phyloP scores from a whole-genome alignment of 2,797 vertebrate species.

The Acrocephalus scirpaceus region DNA sequence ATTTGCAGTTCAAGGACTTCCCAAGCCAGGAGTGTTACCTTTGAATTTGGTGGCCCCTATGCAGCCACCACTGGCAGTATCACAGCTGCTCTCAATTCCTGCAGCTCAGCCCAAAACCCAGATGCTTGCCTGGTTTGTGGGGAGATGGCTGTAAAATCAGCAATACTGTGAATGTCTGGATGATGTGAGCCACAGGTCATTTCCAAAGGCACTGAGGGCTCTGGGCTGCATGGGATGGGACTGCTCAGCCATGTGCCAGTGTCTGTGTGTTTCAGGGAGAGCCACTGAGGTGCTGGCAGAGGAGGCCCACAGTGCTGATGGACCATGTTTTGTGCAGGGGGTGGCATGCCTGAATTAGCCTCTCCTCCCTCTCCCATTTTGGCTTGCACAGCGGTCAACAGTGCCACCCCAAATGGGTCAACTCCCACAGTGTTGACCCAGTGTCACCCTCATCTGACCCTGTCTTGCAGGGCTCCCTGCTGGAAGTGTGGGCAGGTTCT shows the following conservation, averaged over 20 bases:
- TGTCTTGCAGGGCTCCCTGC: not conserved
- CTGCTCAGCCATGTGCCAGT: not conserved
- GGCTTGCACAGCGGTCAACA: not conserved
- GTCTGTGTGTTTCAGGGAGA: not conserved
- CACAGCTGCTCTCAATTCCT: not conserved
- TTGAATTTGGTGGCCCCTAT: not conserved
- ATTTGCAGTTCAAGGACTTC: not conserved
- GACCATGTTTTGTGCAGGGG: accelerated
- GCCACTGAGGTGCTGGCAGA: not conserved
- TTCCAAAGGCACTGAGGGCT: not conserved
- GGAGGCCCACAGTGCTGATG: not conserved
- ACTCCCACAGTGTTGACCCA: not conserved
- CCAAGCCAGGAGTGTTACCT: not conserved
- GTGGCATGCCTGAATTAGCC: accelerated
- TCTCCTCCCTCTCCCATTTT: not conserved
- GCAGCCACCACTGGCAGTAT: not conserved
- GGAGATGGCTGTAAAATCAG: not conserved
- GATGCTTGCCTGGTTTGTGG: not conserved
- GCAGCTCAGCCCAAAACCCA: not conserved
- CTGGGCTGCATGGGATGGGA: not conserved
- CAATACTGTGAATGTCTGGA: not conserved
- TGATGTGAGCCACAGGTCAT: not conserved
- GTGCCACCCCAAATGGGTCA: not conserved
- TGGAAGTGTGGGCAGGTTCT: accelerated
- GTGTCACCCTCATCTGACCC: not conserved